Conservation (phyloP, 1,140 invertebrate genomes). For the Drosophila cardini region DNA sequence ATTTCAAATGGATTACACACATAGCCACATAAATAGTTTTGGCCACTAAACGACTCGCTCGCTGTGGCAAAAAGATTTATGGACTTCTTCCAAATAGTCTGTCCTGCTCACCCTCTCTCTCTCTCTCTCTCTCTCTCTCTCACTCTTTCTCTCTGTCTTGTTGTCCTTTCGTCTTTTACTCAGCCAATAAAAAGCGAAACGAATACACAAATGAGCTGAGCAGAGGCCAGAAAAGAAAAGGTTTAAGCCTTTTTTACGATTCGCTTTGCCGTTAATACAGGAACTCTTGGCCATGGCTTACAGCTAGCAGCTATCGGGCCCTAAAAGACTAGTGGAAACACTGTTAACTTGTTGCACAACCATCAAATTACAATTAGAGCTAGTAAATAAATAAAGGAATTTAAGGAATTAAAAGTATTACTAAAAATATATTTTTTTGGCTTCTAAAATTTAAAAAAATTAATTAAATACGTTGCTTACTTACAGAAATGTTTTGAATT, state of each 20-base stretch:
- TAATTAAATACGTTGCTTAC: too few species aligned
- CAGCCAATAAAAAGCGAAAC: conserved; percentile 53
- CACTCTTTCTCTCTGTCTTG: neutral
- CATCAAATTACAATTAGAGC: conserved; percentile 43
- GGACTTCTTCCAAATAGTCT: conserved; percentile 40
- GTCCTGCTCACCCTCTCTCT: neutral
- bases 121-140: conserved; percentile 1
- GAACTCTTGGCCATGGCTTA: conserved; percentile 35
- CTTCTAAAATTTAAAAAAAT: too few species aligned
- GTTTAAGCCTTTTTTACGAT: conserved; percentile 70
- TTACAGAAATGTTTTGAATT: too few species aligned
- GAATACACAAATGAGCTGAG: conserved; percentile 64
- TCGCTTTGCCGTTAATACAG: conserved; percentile 62
- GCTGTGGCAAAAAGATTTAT: conserved; percentile 78
- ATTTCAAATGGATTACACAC: conserved; percentile 81
- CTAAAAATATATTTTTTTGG: too few species aligned
- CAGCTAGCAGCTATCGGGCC: conserved; percentile 23
- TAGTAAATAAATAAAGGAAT: conserved; percentile 6
- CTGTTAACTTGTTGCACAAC: conserved; percentile 64
- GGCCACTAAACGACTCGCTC: conserved; percentile 60
- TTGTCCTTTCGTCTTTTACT: conserved; percentile 14
- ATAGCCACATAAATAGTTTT: conserved; percentile 66
- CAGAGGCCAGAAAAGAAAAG: conserved; percentile 22
- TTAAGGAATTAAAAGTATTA: too few species aligned
- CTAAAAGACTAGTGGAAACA: conserved; percentile 5